A percentile compares a stretch with the other conserved stretches of the same genome.
Evolutionary conservation across 2,797 vertebrate species (phyloP).

Genomic region (Morelia viridis): DNA sequence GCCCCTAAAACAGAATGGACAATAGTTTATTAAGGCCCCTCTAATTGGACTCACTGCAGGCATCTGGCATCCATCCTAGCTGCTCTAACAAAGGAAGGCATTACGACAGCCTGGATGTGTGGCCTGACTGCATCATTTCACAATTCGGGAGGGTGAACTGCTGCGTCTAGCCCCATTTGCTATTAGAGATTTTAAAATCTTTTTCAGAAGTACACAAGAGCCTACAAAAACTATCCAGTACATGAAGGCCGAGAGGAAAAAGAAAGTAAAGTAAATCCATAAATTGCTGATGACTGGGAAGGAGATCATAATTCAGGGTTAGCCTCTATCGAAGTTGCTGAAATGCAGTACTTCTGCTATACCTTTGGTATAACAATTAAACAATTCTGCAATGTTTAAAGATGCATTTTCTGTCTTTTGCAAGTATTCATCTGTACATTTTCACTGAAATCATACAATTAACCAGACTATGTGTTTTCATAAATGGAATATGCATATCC

Average conservation of each 20-base stretch:
- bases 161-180: not conserved
- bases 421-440: not conserved
- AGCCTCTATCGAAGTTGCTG: not conserved
- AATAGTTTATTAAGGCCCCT: constrained; percentile 30
- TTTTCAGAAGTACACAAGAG: not conserved
- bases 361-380: not conserved
- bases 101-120: not conserved
- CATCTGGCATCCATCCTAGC: not conserved
- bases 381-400: not conserved
- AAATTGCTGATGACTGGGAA: not conserved
- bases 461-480: not conserved
- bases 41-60: constrained; percentile 40
- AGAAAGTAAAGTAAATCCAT: not conserved
- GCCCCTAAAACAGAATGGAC: not conserved
- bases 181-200: not conserved
- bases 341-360: not conserved
- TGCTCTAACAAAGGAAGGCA: not conserved
- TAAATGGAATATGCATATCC: not conserved
- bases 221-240: not conserved
- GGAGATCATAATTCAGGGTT: not conserved
- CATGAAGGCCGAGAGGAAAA: not conserved
- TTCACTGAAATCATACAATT: not conserved
- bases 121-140: not conserved
- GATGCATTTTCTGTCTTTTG: not conserved
- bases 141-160: not conserved